Conservation (phyloP, 2,888 invertebrate genomes). For the Parnassius orleans region DNA sequence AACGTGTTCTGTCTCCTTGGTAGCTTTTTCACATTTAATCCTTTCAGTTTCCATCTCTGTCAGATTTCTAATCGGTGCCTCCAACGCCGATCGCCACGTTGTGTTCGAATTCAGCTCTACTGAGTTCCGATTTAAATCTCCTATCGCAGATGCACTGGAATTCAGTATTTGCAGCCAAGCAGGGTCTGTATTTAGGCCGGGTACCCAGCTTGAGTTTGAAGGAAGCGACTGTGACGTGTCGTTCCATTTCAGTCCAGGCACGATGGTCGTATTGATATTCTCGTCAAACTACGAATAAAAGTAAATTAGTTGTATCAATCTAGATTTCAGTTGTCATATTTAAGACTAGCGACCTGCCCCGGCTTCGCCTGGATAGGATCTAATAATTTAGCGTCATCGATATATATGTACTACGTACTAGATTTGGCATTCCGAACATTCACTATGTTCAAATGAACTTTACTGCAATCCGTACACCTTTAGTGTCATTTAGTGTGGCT, state of each 20-base stretch:
- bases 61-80: not conserved
- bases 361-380: too few species aligned
- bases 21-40: slow-evolving; percentile 24
- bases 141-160: slow-evolving; percentile 25
- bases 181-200: slow-evolving; percentile 1
- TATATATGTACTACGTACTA: too few species aligned
- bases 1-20: slow-evolving; percentile 38
- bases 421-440: too few species aligned
- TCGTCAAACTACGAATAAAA: not conserved
- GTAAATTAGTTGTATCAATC: not conserved
- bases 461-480: too few species aligned
- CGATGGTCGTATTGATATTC: slow-evolving; percentile 7
- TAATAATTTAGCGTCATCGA: too few species aligned
- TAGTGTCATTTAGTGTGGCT: too few species aligned
- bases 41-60: not conserved
- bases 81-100: not conserved
- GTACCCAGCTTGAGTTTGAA: slow-evolving; percentile 12
- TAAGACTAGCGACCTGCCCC: too few species aligned
- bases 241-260: slow-evolving; percentile 10
- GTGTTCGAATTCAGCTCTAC: slow-evolving; percentile 5
- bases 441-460: too few species aligned
- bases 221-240: not conserved
- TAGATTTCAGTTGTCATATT: not conserved
- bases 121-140: slow-evolving; percentile 16
- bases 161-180: slow-evolving; percentile 15